phyloP scores from a whole-genome alignment of 2,113 vertebrate genomes.

The pig (Sus scrofa) region T2T-Sscrofa CM000813.6:122493501-122494000 shows the following conservation, averaged over 20 bases:
- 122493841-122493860: conserved; percentile 65
- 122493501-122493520: conserved; percentile 98
- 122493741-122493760: conserved; percentile 95
- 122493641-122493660: conserved; percentile 98
- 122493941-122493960: conserved; percentile 74
- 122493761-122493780: conserved; percentile 91
- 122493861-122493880: conserved; percentile 73
- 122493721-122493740: conserved; percentile 98
- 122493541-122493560: conserved; percentile 99
- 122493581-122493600: conserved; percentile 94
- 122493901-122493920: conserved; percentile 77
- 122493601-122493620: conserved; percentile 84
- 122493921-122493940: conserved; percentile 75
- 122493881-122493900: conserved; percentile 76
- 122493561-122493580: conserved; percentile 97
- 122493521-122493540: conserved; percentile 99
- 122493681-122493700: conserved; percentile 97
- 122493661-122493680: conserved; percentile 97
- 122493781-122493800: conserved; percentile 85
- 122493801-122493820: conserved; percentile 71
- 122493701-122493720: conserved; percentile 99
- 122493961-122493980: conserved; percentile 81
- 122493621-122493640: conserved; percentile 92
- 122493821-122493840: conserved; percentile 67
- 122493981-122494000: conserved; percentile 35